Evolutionary conservation across 1,140 invertebrate species (phyloP), one percentile per base, ranked within the genome.

Genomic region (Rhopalosiphum padi): DNA sequence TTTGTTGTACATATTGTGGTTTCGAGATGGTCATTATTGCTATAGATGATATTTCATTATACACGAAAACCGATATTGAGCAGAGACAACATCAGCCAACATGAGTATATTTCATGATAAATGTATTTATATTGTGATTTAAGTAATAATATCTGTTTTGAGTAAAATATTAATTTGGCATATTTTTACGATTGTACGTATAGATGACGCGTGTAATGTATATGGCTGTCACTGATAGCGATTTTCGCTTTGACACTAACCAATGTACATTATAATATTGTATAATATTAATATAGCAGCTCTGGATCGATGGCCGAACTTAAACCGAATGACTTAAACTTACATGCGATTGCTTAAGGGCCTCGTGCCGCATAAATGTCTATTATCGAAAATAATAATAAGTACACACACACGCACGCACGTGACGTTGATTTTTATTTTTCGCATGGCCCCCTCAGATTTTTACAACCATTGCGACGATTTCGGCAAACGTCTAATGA

Each of bases 401-500:
- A n/a, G 23, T 77, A 30, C 18, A 15, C 15, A 30, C 8, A 25
- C 5, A 6, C 41, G 21, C 15, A 46, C 82, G 23, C 60, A 68
- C 55, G 25, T 3, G 30, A 68, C 23, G 8, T 43, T 23, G 22
- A 88, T 30, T 88, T 85, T 43, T 85, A n/a, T 48, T 88, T 88
- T 48, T 51, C 48, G 41, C n/a, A 7, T 43, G 46, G 46, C 7
- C 46, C 86, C 46, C 46, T 35, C 48, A n/a, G 8, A 48, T 51
- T 88, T 88, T 60, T 90, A 90, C 51, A 41, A 60, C 53, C 25
- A 90, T 43, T 25, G 88, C 51, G 53, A 41, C 51, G 88, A 90
- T 90, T 60, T 90, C 88, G 88, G 87, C 87, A 88, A 88, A 88
- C 53, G 88, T 90, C 48, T 90, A 90, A 90, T 90, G 37, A 53